These are phyloP conservation scores for Battus philenor DNA, from an alignment of 1,140 invertebrate genomes.

Conservation along the genomic window DNA sequence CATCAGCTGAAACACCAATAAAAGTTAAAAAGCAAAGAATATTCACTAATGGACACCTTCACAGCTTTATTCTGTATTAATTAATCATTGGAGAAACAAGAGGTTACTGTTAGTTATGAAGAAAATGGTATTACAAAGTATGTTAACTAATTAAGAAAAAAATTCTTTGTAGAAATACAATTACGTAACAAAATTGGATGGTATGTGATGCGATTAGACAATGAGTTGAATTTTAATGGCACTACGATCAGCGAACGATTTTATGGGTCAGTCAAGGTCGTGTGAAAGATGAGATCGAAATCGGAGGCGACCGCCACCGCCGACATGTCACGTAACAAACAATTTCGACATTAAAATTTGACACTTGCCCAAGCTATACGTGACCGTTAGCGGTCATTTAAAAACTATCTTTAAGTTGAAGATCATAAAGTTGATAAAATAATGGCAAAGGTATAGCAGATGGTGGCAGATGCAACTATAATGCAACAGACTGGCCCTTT, in stretches of 20 bases:
- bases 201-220: too few species aligned
- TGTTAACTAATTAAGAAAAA: too few species aligned
- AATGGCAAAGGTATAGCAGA: slow-evolving; percentile 4
- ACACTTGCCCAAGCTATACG: slow-evolving; percentile 54
- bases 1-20: neutral
- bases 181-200: too few species aligned
- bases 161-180: too few species aligned
- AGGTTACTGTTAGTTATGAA: too few species aligned
- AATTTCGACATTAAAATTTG: slow-evolving; percentile 68
- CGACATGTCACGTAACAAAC: slow-evolving; percentile 58
- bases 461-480: slow-evolving; percentile 52
- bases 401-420: slow-evolving; percentile 37
- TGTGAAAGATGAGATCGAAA: slow-evolving; percentile 58
- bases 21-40: slow-evolving; percentile 27
- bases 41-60: too few species aligned
- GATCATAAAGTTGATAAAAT: slow-evolving; percentile 22
- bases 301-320: slow-evolving; percentile 37
- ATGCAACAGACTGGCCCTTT: slow-evolving; percentile 41
- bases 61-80: too few species aligned
- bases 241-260: slow-evolving; percentile 24
- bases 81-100: too few species aligned
- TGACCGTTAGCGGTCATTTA: slow-evolving; percentile 25
- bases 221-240: neutral
- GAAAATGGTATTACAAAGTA: too few species aligned
- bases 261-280: slow-evolving; percentile 51